Evolutionary conservation across 2,888 invertebrate genomes (phyloP), one percentile per base, ranked within the genome.

Genomic region (Lampropteryx suffumata): DNA sequence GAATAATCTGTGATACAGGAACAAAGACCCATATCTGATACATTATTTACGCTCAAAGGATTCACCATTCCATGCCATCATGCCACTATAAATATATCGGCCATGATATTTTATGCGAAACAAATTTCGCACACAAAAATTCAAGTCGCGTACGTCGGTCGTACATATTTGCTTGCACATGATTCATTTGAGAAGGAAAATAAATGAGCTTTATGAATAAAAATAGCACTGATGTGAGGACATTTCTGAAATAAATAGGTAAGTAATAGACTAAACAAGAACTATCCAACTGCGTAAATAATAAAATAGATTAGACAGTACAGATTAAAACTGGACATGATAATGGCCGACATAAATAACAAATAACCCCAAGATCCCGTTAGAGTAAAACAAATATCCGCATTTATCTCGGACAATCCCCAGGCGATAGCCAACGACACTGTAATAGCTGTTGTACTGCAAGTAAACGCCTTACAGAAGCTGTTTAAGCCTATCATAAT

Each of bases 1-100:
- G 26, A 14, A 47, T 28, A 27, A 39, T 30, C 47, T 34, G 39
- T 39, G 61, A 57, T 69, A 57, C 62, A 64, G 59, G 56, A 76
- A 71, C 74, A 73, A 68, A 72, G 76, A 72, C 68, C 59, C 63
- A 69, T 59, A 59, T 60, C 61, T 58, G 64, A 77, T 76, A 73
- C 69, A 78, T 78, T 78, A 80, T 79, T 77, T 72, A 80, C 75
- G 48, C 63, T 47, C 54, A 59, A 65, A 68, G 71, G 67, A 62
- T 59, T 62, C 54, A 51, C 57, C 50, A 42, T 49, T 51, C 48
- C 50, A n/a, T n/a, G 54, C 47, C 50, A 53, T 48, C 46, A 50
- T 52, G 37, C 24, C 51, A 56, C 57, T 57, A 61, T 61, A 62
- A 62, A 60, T 62, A 57, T 35, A 28, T 45, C 40, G 41, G 28